Base-by-base conservation (phyloP, 2,797 vertebrate genomes). In the Sebastes itinus region DNA sequence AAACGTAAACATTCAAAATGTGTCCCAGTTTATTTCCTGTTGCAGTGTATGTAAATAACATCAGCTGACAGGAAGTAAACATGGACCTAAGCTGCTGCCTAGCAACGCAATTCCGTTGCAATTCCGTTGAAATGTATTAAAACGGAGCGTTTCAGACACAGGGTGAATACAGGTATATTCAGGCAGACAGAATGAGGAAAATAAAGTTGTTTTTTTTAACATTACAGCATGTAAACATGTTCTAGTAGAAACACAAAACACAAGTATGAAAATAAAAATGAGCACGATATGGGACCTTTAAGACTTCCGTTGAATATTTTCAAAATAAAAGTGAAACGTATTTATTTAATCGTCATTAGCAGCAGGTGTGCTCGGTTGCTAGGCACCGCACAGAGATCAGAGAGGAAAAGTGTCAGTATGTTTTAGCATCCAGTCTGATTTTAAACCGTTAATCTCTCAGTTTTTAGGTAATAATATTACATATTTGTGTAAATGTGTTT, bases 321-420 rank as follows among this genome's bases (percentile, higher is more conserved):
- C 14, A 54, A 33, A 73, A 38, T 46, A 38, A 56, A 64, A 32
- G 23, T 9, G 46, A 20, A 1, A 6, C 6, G 0, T 25, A 11
- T 23, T 52, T 10, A 3, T 35, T 12, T 4, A 25, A 42, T 16
- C 13, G 23, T 18, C n/a, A 32, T 35, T 35, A 60, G 22, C 69
- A 6, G 27, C 88, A 84, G 81, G 86, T 87, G 87, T 20, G 83
- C 35, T 25, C 35, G 23, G 89, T 90, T 89, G 86, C 89, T 78
- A 72, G 35, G 85, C 69, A n/a, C 1, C 71, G 35, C 25, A 16
- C 49, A 16, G 30, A 55, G 33, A 25, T 3, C 7, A 5, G 35
- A 13, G 25, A 27, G 4, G 16, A 25, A 4, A 3, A 0, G 11
- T 32, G 6, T 1, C 1, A 3, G n/a, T 7, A 6, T 22, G 23